These are phyloP conservation scores for Aporophyla nigra DNA, from an alignment of 2,888 invertebrate genomes.

Conservation along the genomic window DNA sequence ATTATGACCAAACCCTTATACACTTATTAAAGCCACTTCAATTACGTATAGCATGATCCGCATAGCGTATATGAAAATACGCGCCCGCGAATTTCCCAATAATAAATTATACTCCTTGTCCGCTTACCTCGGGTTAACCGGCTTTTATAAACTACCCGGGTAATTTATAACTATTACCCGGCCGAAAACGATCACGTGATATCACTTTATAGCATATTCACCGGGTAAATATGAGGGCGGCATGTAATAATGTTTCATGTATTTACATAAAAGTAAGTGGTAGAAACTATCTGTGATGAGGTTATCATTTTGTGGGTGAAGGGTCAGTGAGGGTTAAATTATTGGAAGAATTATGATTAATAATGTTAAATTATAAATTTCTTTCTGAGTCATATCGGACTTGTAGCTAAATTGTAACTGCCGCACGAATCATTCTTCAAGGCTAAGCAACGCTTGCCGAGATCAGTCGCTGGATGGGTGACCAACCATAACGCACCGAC, in stretches of 20 bases:
- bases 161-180: slow-evolving; percentile 91
- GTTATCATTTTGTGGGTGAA: slow-evolving; percentile 36
- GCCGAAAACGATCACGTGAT: slow-evolving; percentile 90
- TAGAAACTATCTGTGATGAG: slow-evolving; percentile 56
- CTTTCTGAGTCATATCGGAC: background rate
- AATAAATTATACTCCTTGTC: slow-evolving; percentile 90
- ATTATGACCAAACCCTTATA: slow-evolving; percentile 18
- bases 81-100: slow-evolving; percentile 88
- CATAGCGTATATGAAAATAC: slow-evolving; percentile 85
- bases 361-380: background rate
- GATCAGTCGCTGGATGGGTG: no score
- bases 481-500: no score
- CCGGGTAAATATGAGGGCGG: slow-evolving; percentile 88
- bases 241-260: slow-evolving; percentile 80
- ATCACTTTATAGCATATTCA: slow-evolving; percentile 90
- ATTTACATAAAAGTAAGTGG: slow-evolving; percentile 74
- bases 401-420: no score
- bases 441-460: no score
- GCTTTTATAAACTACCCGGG: slow-evolving; percentile 91
- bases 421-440: no score
- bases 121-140: slow-evolving; percentile 91
- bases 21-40: slow-evolving; percentile 47
- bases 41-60: slow-evolving; percentile 77
- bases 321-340: slow-evolving; percentile 30
- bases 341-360: slow-evolving; percentile 20